Percentiles rank a stretch among this genome's conserved stretches.
Conservation (phyloP, 2,113 vertebrate species). For the Gnathonemus echidnorhynchus region DNA sequence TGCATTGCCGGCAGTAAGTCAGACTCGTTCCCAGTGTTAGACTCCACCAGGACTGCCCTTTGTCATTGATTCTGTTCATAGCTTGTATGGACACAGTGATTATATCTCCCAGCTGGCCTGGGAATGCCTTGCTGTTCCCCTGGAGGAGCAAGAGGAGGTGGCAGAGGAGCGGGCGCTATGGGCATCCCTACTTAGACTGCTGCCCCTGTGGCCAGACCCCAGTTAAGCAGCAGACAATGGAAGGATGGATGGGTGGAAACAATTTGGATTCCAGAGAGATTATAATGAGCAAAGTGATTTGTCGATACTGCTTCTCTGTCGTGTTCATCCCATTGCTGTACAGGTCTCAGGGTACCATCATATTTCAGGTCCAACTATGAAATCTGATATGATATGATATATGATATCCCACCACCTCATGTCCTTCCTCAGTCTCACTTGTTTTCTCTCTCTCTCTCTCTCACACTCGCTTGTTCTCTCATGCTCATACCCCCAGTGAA, state of each 20-base stretch:
- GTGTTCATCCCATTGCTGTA: neutral
- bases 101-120: too few species aligned
- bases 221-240: neutral
- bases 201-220: neutral
- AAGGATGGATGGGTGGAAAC: too few species aligned
- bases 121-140: too few species aligned
- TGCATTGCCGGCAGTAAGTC: neutral
- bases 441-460: neutral
- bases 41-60: too few species aligned
- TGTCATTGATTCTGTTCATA: too few species aligned
- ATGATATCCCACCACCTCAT: neutral
- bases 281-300: neutral
- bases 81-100: too few species aligned
- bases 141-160: too few species aligned
- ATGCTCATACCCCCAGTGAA: slow-evolving; percentile 77
- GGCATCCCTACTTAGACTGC: too few species aligned
- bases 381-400: neutral
- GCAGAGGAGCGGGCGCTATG: too few species aligned
- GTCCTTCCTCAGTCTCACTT: neutral
- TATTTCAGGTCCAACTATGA: neutral
- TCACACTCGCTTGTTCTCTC: neutral
- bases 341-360: neutral
- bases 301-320: neutral
- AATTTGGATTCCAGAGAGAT: neutral
- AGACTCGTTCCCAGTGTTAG: neutral